Percentiles rank a stretch among this genome's conserved stretches.
phyloP scores from a whole-genome alignment of 2,113 vertebrate species.

The Zosterops japonicus region DNA sequence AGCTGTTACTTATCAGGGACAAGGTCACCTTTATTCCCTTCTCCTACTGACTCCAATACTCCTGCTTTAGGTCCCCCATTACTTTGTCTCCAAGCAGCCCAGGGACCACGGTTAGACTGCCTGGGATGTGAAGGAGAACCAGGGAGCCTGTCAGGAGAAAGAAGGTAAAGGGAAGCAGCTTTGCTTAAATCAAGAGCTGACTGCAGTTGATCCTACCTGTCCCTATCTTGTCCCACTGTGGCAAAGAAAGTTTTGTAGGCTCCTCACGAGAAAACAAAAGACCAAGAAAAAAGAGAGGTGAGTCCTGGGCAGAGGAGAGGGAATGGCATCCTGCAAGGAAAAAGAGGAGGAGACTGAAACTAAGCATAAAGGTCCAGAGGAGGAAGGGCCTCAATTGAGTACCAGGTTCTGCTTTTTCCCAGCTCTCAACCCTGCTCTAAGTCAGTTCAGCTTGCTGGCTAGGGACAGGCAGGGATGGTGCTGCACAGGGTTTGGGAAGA shows the following conservation, averaged over 20 bases:
- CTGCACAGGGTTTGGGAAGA: neutral
- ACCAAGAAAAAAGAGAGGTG: neutral
- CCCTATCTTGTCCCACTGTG: neutral
- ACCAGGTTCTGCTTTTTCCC: neutral
- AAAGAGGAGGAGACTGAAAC: neutral
- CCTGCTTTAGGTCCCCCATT: accelerated
- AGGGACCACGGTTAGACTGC: neutral
- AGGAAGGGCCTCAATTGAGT: neutral
- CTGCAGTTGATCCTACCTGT: neutral
- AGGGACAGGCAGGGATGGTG: neutral
- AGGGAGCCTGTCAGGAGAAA: neutral
- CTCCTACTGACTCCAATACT: neutral
- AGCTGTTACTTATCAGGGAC: neutral
- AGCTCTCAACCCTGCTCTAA: neutral
- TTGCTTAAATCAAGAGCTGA: neutral
- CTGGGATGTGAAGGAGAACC: neutral
- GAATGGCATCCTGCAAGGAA: neutral
- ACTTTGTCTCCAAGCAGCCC: neutral
- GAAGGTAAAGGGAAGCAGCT: neutral
- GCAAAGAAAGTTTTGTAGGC: neutral
- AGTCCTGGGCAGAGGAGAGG: neutral
- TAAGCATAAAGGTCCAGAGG: neutral
- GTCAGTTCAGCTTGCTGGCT: too few species aligned
- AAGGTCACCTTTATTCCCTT: neutral
- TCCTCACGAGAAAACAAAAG: neutral